Percentiles rank a stretch among this genome's conserved stretches.
Evolutionary conservation across 2,888 invertebrate genomes (phyloP).

Genomic region (Hoplodrina ambigua): DNA sequence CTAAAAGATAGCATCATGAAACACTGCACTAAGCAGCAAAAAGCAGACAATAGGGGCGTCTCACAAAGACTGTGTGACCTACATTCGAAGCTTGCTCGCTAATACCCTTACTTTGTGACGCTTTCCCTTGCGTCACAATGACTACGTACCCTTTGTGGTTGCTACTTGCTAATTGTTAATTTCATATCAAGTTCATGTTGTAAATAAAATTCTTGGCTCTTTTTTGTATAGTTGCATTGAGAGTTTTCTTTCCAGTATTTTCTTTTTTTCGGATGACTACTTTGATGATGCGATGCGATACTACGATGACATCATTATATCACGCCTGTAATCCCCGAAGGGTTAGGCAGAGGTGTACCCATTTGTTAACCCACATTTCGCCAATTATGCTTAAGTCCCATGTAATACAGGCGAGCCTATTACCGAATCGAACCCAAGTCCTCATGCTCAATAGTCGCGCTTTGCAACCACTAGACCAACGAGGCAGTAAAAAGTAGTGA

Average conservation of each 20-base stretch:
- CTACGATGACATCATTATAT: too few relatives aligned
- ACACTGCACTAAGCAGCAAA: constrained; percentile 74
- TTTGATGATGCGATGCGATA: too few relatives aligned
- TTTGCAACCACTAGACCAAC: too few relatives aligned
- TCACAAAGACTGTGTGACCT: constrained; percentile 83
- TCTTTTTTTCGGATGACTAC: too few relatives aligned
- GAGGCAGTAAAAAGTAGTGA: too few relatives aligned
- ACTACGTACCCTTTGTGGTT: constrained; percentile 63
- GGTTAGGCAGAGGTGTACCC: too few relatives aligned
- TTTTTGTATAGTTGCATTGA: not conserved
- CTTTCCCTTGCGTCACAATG: constrained; percentile 68
- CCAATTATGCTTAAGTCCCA: too few relatives aligned
- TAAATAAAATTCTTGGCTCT: constrained; percentile 14
- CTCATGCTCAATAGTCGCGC: too few relatives aligned
- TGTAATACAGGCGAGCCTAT: too few relatives aligned
- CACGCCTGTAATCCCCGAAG: too few relatives aligned
- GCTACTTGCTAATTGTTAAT: constrained; percentile 68
- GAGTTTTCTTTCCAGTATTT: not conserved
- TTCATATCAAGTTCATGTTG: constrained; percentile 54
- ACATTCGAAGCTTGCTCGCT: constrained; percentile 75
- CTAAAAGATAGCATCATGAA: constrained; percentile 75
- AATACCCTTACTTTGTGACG: constrained; percentile 82
- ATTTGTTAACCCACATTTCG: too few relatives aligned
- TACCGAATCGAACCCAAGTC: too few relatives aligned
- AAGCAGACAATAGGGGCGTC: constrained; percentile 80